These are phyloP conservation scores for Neostethus bicornis DNA, from an alignment of 2,797 vertebrate genomes.

Conservation along the genomic window DNA sequence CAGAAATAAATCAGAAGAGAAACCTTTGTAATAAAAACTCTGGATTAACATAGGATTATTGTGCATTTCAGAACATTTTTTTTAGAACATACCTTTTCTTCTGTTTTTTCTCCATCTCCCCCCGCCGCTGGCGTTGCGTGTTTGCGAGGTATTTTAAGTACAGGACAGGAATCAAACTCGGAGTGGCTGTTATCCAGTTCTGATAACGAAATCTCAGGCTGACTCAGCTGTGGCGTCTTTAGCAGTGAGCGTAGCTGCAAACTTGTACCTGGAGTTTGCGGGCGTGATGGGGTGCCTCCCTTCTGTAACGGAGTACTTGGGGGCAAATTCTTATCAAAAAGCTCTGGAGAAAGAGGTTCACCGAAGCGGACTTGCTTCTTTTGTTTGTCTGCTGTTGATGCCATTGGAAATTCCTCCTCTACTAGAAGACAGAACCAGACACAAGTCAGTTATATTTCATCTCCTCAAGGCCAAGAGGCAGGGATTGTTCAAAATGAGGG, in stretches of 20 bases:
- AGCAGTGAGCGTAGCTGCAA: conserved; percentile 64
- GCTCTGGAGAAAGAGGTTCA: conserved; percentile 76
- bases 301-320: conserved; percentile 81
- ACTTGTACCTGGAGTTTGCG: conserved; percentile 43
- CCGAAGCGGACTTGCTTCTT: conserved; percentile 79
- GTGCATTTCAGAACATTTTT: not conserved
- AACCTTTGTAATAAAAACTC: not conserved
- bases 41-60: not conserved
- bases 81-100: conserved; percentile 41
- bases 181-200: conserved; percentile 55
- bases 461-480: too few species aligned
- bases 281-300: conserved; percentile 68
- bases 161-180: conserved; percentile 61
- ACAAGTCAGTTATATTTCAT: too few species aligned
- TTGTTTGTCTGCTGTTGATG: conserved; percentile 25
- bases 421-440: conserved; percentile 48
- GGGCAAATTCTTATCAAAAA: conserved; percentile 80
- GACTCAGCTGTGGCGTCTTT: conserved; percentile 74
- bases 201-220: conserved; percentile 11
- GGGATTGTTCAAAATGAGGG: too few species aligned
- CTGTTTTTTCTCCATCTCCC: conserved; percentile 12
- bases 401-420: conserved; percentile 6
- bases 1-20: not conserved
- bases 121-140: not conserved
- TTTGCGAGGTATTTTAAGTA: conserved; percentile 22